Evolutionary conservation across 2,888 invertebrate genomes (phyloP).

Genomic region (Tiphia femorata): DNA sequence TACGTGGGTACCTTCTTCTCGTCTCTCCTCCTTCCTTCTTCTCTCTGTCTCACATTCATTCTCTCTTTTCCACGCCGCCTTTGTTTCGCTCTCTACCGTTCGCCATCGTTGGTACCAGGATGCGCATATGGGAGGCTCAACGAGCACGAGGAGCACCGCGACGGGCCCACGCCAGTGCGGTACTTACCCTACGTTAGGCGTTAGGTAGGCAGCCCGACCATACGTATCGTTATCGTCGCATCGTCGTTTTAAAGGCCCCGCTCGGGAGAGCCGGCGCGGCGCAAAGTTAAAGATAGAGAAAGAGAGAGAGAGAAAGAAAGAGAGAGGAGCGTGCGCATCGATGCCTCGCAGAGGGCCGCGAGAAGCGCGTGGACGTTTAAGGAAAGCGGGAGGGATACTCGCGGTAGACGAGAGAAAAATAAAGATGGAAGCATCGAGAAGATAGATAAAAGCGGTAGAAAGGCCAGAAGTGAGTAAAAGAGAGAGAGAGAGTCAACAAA

Average conservation of each 20-base stretch:
- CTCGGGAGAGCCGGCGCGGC: too few relatives aligned
- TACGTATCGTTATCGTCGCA: slow-evolving; percentile 47
- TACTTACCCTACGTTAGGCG: slow-evolving; percentile 15
- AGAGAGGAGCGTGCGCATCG: not conserved
- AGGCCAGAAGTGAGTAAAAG: too few relatives aligned
- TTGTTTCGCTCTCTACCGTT: too few relatives aligned
- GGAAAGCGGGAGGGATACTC: too few relatives aligned
- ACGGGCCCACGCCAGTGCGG: not conserved
- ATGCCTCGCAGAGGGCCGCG: too few relatives aligned
- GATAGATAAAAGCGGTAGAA: too few relatives aligned
- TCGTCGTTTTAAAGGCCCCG: slow-evolving; percentile 31
- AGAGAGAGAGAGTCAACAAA: not conserved
- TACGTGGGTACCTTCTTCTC: not conserved
- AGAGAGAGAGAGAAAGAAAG: not conserved
- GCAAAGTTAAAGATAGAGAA: too few relatives aligned
- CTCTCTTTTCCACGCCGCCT: too few relatives aligned
- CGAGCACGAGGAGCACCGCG: not conserved
- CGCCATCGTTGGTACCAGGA: slow-evolving; percentile 8
- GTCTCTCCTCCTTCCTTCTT: not conserved
- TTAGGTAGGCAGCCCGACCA: slow-evolving; percentile 30
- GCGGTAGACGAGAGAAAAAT: too few relatives aligned
- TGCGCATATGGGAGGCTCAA: slow-evolving; percentile 8
- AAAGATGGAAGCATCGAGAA: too few relatives aligned
- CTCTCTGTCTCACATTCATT: too few relatives aligned
- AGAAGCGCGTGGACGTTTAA: too few relatives aligned